Evolutionary conservation across 2,797 vertebrate genomes (phyloP), one percentile per base, ranked within the genome.

Genomic region (Triplophysa yarkandensis): DNA sequence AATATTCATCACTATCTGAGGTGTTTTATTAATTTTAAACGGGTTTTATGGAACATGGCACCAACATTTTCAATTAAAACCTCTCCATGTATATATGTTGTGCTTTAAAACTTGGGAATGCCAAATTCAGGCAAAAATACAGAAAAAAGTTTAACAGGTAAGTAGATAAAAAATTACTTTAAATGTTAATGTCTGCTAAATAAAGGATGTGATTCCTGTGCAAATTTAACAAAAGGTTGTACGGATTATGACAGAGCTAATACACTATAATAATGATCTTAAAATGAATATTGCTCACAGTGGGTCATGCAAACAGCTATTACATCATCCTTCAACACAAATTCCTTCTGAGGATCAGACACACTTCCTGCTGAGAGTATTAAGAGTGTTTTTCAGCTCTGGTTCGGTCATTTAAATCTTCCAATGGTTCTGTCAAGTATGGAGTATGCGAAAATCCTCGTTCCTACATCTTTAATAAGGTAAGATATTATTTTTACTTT

Each of bases 381-480:
- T 36, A 39, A 10, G 21, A 23, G 30, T 8, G 14, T 30, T 28
- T 39, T 72, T 25, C 46, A 54, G 60, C 1, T 52, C 2, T 41
- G 50, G 30, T 57, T 71, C 44, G 27, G 32, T 21, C 16, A 7
- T 8, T 13, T 50, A 13, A 36, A 6, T 5, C 44, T 19, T 62
- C 4, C 13, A 6, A 58, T 21, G n/a, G 44, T 64, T 73, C 43
- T 34, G 57, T 77, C 80, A 0, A 81, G 77, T 16, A 75, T 87
- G 72, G 66, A 80, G 11, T 86, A 86, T 21, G 83, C 79, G 0
- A 85, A 77, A 80, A 64, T 50, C n/a, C 69, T 86, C 43, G 61
- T 85, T 32, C 85, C 82, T 14, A 76, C 80, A 6, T 74, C 81
- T 43, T 39, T 84, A 61, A n/a, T 82, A 61, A 85, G 86, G 87